Evolutionary conservation across 2,113 vertebrate species (phyloP).

Genomic region (Pterophyllum scalare): DNA sequence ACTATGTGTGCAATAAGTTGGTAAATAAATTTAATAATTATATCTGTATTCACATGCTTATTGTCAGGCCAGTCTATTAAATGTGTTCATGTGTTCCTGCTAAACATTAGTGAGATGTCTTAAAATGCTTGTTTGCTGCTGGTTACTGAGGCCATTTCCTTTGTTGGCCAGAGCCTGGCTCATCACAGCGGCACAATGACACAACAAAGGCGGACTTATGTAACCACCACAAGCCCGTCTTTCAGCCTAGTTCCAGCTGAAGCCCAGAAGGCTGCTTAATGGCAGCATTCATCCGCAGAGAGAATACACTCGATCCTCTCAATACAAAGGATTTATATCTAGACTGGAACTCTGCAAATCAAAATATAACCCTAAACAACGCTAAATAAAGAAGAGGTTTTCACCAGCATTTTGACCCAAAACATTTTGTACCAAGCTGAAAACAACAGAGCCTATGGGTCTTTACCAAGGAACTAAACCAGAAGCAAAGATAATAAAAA

Average conservation of each 20-base stretch:
- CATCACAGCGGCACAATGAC: constrained; percentile 51
- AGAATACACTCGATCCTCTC: constrained; percentile 24
- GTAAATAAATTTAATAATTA: not conserved
- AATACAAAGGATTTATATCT: constrained; percentile 15
- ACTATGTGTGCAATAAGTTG: not conserved
- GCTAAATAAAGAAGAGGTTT: constrained; percentile 14
- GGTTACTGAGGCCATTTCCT: constrained; percentile 53
- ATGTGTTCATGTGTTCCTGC: not conserved
- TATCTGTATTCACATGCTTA: not conserved
- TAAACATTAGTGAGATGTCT: constrained; percentile 8
- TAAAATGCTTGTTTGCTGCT: constrained; percentile 18
- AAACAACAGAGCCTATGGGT: constrained; percentile 9
- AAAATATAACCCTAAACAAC: not conserved
- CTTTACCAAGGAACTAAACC: constrained; percentile 22
- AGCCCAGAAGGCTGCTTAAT: constrained; percentile 48
- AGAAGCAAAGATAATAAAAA: constrained; percentile 44
- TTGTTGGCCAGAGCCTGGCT: constrained; percentile 20
- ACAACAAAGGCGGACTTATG: constrained; percentile 66
- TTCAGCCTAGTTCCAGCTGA: constrained; percentile 50
- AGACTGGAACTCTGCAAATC: constrained; percentile 10
- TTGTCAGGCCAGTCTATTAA: not conserved
- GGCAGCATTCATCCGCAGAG: constrained; percentile 49
- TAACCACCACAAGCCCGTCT: constrained; percentile 62
- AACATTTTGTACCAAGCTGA: not conserved
- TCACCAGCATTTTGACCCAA: not conserved